phyloP scores from a whole-genome alignment of 2,797 vertebrate species.

The Poeciliopsis gracilis region DNA sequence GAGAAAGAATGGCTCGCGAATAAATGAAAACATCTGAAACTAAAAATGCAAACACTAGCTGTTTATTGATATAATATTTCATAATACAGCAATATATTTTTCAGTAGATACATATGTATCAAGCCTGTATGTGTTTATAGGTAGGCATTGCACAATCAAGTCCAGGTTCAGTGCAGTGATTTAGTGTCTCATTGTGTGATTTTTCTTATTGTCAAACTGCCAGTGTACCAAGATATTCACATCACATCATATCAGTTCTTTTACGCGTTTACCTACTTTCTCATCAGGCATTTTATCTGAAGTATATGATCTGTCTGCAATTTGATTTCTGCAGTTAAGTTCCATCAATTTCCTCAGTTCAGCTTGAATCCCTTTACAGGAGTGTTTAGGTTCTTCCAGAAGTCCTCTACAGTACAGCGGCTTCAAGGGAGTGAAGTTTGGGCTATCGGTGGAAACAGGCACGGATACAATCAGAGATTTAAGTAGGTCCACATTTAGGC shows the following conservation, averaged over 20 bases:
- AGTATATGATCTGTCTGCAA: conserved; percentile 4
- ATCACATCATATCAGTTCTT: neutral
- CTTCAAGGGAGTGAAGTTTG: conserved; percentile 41
- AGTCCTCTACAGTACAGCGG: conserved; percentile 44
- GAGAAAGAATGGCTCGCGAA: neutral
- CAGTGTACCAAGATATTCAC: conserved; percentile 14
- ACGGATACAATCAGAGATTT: conserved; percentile 61
- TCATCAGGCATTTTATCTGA: conserved; percentile 7
- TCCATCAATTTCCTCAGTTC: conserved; percentile 18
- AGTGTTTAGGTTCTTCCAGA: conserved; percentile 58
- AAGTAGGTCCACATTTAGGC: conserved; percentile 47
- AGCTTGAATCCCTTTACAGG: conserved; percentile 35
- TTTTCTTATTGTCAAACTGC: conserved; percentile 24
- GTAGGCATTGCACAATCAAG: conserved; percentile 72
- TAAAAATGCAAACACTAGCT: conserved; percentile 71
- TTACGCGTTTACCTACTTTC: neutral
- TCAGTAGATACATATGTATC: conserved; percentile 71
- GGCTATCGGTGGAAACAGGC: conserved; percentile 56
- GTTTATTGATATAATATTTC: conserved; percentile 72
- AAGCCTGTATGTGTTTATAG: conserved; percentile 59
- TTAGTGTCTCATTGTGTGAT: conserved; percentile 27
- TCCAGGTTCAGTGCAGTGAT: conserved; percentile 67
- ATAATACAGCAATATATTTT: conserved; percentile 67
- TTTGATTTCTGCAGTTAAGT: conserved; percentile 22
- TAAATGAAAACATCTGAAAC: conserved; percentile 14